These are phyloP conservation scores for Sphenodon punctatus DNA, from an alignment of 2,797 vertebrate species.

Conservation along the genomic window DNA sequence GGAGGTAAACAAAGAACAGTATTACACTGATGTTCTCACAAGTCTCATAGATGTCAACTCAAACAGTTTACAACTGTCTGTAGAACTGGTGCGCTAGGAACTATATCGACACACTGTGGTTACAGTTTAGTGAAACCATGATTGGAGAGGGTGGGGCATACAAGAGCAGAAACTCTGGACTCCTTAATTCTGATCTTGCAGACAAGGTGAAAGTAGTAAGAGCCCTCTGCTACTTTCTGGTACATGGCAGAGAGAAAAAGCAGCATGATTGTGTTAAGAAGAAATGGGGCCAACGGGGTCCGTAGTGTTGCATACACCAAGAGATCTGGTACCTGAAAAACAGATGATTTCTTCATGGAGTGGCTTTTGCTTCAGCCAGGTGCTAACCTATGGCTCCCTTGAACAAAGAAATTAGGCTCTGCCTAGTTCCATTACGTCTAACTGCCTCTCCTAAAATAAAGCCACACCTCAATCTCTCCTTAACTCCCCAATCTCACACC, in stretches of 20 bases:
- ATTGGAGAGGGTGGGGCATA: background rate
- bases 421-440: too few species aligned
- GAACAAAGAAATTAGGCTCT: too few species aligned
- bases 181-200: background rate
- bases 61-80: slow-evolving; percentile 27
- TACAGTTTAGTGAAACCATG: background rate
- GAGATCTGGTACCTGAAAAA: too few species aligned
- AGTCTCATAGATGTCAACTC: slow-evolving; percentile 42
- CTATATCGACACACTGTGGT: background rate
- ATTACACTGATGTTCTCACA: slow-evolving; percentile 11
- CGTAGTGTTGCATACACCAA: too few species aligned
- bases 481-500: too few species aligned
- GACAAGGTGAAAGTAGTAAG: background rate
- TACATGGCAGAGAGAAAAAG: background rate
- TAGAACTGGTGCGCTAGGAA: slow-evolving; percentile 10
- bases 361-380: too few species aligned
- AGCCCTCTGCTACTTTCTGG: background rate
- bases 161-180: background rate
- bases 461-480: too few species aligned
- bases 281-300: background rate
- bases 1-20: background rate
- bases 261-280: background rate
- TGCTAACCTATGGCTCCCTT: too few species aligned
- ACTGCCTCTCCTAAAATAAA: too few species aligned
- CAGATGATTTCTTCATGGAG: too few species aligned